Base-by-base conservation (phyloP, 2,888 invertebrate genomes). In the Mechanitis mazaeus region DNA sequence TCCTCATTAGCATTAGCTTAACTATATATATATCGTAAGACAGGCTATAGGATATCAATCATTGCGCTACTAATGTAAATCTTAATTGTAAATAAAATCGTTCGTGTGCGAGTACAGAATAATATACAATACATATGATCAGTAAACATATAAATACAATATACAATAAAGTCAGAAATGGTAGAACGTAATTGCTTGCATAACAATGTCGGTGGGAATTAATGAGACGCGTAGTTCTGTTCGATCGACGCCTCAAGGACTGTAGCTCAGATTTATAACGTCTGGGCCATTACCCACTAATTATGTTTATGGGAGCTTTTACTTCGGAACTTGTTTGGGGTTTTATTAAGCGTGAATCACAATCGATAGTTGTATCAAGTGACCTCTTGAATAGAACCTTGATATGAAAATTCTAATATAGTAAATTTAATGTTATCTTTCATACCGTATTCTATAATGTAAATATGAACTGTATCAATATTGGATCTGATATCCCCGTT, bases 211-310 rank as follows among this genome's bases (percentile, higher is more conserved):
- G 63, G 53, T 56, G 58, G 50, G 68, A 67, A 69, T 66, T 68
- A 67, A 67, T 69, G 68, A 59, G 65, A 62, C 59, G 56, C 61
- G 61, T 57, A 63, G 64, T 64, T 54, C 55, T 58, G 64, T 64
- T 58, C 66, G 67, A 72, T 75, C 72, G 73, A 69, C 69, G 66
- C 68, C 68, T 70, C 68, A 61, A 65, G 63, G 66, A 55, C 59
- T 58, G 54, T 56, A 58, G 64, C 58, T 63, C 72, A 78, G 79
- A 85, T 85, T 84, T 84, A 85, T 81, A 80, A 76, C 78, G 72
- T 68, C 69, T 66, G 70, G 76, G 72, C 77, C 83, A 80, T 85
- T 85, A 83, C 78, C 75, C 74, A 72, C 74, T 83, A 82, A 84
- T 85, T 81, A 80, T 80, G 78, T 83, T 81, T 77, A 80, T 77